These are phyloP conservation scores for Amiota communis DNA, from an alignment of 2,888 invertebrate species.

Conservation along the genomic window DNA sequence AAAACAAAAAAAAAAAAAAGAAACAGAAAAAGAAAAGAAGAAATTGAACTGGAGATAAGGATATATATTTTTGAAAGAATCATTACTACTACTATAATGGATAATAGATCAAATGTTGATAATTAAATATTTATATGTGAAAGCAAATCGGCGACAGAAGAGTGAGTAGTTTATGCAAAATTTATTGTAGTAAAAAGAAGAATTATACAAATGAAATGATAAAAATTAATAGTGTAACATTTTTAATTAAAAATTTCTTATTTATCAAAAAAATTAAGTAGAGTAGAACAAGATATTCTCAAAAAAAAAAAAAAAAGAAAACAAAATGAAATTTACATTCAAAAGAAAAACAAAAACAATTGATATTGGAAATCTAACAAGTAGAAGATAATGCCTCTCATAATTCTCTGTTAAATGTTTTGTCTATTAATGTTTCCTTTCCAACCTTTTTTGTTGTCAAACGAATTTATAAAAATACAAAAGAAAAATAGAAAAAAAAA, in stretches of 20 bases:
- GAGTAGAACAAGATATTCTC: no score
- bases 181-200: neutral
- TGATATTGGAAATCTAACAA: no score
- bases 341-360: no score
- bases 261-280: no score
- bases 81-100: neutral
- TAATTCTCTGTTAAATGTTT: no score
- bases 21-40: slow-evolving; percentile 11
- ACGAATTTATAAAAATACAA: slow-evolving; percentile 9
- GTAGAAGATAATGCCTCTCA: no score
- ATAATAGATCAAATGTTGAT: neutral
- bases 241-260: no score
- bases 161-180: neutral
- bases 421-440: no score
- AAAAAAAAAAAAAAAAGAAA: no score
- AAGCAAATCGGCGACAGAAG: neutral
- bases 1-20: slow-evolving; percentile 9
- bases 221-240: no score
- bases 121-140: slow-evolving; percentile 5
- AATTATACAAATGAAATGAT: neutral
- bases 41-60: neutral
- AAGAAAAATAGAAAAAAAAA: neutral
- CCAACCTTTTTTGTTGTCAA: neutral
- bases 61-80: neutral
- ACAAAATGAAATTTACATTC: no score